phyloP scores from a whole-genome alignment of 2,797 vertebrate genomes.

The Coreius guichenoti region DNA sequence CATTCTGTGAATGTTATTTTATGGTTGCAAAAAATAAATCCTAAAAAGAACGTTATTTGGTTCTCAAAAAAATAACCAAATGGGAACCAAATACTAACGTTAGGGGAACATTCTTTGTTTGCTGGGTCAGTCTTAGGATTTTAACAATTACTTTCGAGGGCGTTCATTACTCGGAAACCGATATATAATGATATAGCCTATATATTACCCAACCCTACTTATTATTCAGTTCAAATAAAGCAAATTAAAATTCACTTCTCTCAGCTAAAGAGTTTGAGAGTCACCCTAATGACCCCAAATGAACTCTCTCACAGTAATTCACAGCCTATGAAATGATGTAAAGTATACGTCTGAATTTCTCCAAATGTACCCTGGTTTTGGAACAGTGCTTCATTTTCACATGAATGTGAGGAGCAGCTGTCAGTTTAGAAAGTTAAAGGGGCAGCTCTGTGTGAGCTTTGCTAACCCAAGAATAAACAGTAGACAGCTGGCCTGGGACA shows the following conservation, averaged over 20 bases:
- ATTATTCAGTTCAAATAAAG: not conserved
- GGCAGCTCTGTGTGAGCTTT: slow-evolving; percentile 60
- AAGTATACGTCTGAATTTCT: slow-evolving; percentile 65
- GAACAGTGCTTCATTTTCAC: slow-evolving; percentile 73
- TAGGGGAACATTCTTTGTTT: no score
- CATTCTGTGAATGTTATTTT: no score
- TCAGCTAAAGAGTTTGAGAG: not conserved
- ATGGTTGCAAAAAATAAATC: no score
- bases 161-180: not conserved
- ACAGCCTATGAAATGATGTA: slow-evolving; percentile 66
- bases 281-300: slow-evolving; percentile 25
- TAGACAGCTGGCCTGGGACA: slow-evolving; percentile 80
- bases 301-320: slow-evolving; percentile 12
- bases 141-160: not conserved
- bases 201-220: not conserved
- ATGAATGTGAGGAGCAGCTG: slow-evolving; percentile 80
- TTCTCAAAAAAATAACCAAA: no score
- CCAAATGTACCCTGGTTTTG: slow-evolving; percentile 63
- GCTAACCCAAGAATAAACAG: slow-evolving; percentile 72
- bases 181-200: not conserved
- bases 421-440: slow-evolving; percentile 80
- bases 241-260: not conserved
- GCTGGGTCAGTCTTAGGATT: not conserved
- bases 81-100: no score
- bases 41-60: no score